phyloP scores from a whole-genome alignment of 1,140 invertebrate genomes.

The Centruroides vittatus region DNA sequence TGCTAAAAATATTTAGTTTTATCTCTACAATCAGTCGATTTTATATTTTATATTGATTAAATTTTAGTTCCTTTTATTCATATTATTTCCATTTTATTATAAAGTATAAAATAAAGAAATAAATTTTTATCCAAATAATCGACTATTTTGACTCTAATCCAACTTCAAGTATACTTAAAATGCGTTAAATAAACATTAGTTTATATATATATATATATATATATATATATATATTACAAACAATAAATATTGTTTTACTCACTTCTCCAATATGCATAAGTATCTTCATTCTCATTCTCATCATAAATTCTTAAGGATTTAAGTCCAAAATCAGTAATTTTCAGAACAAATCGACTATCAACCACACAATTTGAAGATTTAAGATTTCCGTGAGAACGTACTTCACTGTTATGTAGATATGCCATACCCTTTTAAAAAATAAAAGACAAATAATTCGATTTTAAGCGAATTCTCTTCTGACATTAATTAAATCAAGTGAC shows the following conservation, averaged over 20 bases:
- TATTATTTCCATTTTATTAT: too few species aligned
- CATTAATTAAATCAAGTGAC: too few species aligned
- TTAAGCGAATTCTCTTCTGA: too few species aligned
- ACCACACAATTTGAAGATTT: constrained; percentile 88
- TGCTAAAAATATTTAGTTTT: too few species aligned
- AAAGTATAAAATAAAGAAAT: too few species aligned
- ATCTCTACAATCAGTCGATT: too few species aligned
- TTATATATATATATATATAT: constrained; percentile 4
- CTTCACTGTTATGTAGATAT: constrained; percentile 74
- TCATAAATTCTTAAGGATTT: constrained; percentile 56
- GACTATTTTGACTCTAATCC: too few species aligned
- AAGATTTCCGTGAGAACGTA: constrained; percentile 84
- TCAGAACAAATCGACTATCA: constrained; percentile 83
- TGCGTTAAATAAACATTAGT: constrained; percentile 6
- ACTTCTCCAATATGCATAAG: constrained; percentile 11
- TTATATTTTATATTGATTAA: too few species aligned
- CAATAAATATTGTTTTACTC: constrained; percentile 1
- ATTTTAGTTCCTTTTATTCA: too few species aligned
- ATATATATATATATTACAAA: background rate
- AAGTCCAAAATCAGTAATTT: constrained; percentile 87
- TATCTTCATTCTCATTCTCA: constrained; percentile 41
- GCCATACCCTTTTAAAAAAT: constrained; percentile 60
- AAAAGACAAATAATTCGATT: background rate
- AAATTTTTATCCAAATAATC: too few species aligned
- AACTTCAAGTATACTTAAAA: constrained; percentile 3